Base-by-base conservation (phyloP, 2,113 vertebrate species). In the Oophaga pumilio region DNA sequence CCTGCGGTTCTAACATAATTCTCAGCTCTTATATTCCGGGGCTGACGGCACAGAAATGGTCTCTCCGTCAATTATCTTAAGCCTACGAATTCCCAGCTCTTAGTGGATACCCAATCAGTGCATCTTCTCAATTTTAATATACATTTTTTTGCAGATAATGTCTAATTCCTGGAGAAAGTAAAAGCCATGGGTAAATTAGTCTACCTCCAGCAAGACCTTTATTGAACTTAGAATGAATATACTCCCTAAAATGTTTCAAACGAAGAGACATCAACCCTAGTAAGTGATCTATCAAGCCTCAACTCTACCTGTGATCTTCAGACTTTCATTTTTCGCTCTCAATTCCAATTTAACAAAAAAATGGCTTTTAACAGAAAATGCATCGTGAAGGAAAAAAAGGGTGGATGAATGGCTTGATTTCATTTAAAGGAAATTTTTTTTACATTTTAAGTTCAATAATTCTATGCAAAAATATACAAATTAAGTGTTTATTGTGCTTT, bases 21-120 rank as follows among this genome's bases (percentile, higher is more conserved):
- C 60, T 85, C 53, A 74, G 57, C 83, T 85, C 56, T 22, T 76
- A 18, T 56, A 56, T 60, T 85, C 69, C 8, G 20, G 13, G 81
- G 22, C 60, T 68, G 81, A 28, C 50, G 33, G 50, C 52, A 74
- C 10, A 2, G 18, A 28, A 74, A 49, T 50, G 62, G 26, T 84
- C 28, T 71, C 64, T 84, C 13, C 3, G n/a, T 84, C 64, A 84
- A 68, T 84, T 84, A 69, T 84, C 64, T 26, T 8, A 52, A 68
- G 43, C 22, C 68, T 13, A 84, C 20, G 62, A 57, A 84, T 26
- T 53, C 12, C 82, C 22, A 26, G 49, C 82, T 24, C 64, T 28
- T 24, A 28, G 82, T 84, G 24, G n/a, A 73, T 17, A 66, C 62
- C 3, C 49, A 84, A 84, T 73, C 66, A 84, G 14, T 1, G 0